Base-by-base conservation (phyloP, 2,113 vertebrate species). In the Sorex araneus region DNA sequence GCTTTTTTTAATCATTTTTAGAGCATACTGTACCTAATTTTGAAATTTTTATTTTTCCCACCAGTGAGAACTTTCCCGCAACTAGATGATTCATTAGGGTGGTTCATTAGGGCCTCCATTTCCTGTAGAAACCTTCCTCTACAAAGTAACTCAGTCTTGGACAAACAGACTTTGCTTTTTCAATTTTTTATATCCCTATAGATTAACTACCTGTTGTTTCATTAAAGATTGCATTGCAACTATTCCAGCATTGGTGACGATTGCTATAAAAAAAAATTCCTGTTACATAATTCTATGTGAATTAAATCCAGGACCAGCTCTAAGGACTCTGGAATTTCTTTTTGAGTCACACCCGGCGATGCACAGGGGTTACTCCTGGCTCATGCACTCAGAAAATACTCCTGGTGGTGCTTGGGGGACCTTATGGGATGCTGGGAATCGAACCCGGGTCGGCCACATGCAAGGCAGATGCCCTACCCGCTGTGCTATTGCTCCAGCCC, bases 31-130 rank as follows among this genome's bases (percentile, higher is more conserved):
- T 94, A n/a, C 9, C 30, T 63, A 79, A 8, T 63, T 74, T 87
- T 87, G 25, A 89, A 94, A 77, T 74, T 76, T 34, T 40, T 43
- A 74, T 88, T 85, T 89, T 81, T 94, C 16, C 21, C 43, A 92
- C 69, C 5, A 64, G 30, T 67, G 74, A 63, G 89, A 84, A 75
- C 32, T 50, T 60, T 60, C 66, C 25, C 21, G 32, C 28, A 70
- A 36, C 15, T 40, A 78, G 19, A 92, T 30, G 74, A 91, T 57
- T 89, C 54, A 54, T 54, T 54, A 54, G 18, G 54, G 54, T 54
- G 54, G 18, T 54, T 54, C 27, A 73, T 67, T 15, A 71, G 30
- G 69, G 18, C 30, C 80, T 91, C 82, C 4, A 32, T n/a, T 83
- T 82, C 10, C 15, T 36, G 8, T 77, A 76, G 47, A 43, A 9